Conservation (phyloP, 37 sponge, comb jelly and placozoan genomes). For the Oopsacas minuta region DNA sequence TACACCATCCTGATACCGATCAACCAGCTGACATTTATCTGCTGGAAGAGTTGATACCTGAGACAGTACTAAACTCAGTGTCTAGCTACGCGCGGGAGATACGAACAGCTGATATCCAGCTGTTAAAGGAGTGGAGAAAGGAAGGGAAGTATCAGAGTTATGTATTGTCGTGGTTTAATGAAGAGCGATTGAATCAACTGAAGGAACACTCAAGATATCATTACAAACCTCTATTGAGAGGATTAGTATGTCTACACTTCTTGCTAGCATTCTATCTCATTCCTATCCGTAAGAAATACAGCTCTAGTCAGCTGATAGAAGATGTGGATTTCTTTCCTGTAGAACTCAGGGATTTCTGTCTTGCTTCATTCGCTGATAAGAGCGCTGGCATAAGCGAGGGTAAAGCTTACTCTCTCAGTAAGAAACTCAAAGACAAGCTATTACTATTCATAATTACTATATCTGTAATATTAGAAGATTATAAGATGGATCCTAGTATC, state of each 20-base stretch:
- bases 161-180: background rate
- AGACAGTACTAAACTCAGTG: background rate
- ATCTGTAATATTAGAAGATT: background rate
- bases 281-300: background rate
- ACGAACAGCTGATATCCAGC: background rate
- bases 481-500: background rate
- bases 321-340: background rate
- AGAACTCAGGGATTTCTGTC: background rate
- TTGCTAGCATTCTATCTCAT: background rate
- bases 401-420: background rate
- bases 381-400: background rate
- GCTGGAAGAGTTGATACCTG: background rate
- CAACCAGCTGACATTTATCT: background rate
- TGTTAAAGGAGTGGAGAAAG: background rate
- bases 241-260: background rate
- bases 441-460: background rate
- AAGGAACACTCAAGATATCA: background rate
- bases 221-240: background rate
- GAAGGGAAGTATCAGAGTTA: background rate
- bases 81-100: conserved; percentile 18
- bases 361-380: background rate
- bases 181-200: background rate
- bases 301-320: background rate
- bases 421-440: background rate
- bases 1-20: background rate